Evolutionary conservation across 2,797 vertebrate species (phyloP).

Genomic region (Uromys caudimaculatus): DNA sequence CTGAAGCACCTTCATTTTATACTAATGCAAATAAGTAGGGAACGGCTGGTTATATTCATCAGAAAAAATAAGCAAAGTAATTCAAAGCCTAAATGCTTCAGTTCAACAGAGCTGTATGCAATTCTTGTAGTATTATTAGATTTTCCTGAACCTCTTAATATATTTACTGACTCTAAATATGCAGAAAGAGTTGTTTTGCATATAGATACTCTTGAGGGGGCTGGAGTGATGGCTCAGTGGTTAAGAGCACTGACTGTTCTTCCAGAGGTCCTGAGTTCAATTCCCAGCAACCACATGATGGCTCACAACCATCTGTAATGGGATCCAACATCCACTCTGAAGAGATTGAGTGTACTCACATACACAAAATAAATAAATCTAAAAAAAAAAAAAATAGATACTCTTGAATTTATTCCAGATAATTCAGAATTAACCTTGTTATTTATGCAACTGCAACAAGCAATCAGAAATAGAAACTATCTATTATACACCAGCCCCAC

Average conservation of each 20-base stretch:
- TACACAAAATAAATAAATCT: too few relatives aligned
- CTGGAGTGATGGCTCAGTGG: too few relatives aligned
- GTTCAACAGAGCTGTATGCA: not conserved
- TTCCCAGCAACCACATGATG: too few relatives aligned
- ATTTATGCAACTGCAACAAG: too few relatives aligned
- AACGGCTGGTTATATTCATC: not conserved
- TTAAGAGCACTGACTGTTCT: too few relatives aligned
- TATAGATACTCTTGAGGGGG: not conserved
- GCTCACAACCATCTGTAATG: too few relatives aligned
- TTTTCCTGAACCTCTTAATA: not conserved
- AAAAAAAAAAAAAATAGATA: too few relatives aligned
- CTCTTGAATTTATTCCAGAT: not conserved
- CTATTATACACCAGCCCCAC: not conserved
- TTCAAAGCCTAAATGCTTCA: not conserved
- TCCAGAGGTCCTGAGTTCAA: too few relatives aligned
- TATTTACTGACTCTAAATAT: not conserved
- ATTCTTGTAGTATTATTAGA: not conserved
- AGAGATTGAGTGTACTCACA: too few relatives aligned
- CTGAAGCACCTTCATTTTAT: not conserved
- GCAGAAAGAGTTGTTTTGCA: not conserved
- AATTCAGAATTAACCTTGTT: not conserved
- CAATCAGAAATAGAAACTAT: too few relatives aligned
- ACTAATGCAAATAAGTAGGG: not conserved
- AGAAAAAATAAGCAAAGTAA: not conserved
- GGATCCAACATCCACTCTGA: too few relatives aligned